Base-by-base conservation (phyloP, 2,888 invertebrate species). In the Iphiclides podalirius region DNA sequence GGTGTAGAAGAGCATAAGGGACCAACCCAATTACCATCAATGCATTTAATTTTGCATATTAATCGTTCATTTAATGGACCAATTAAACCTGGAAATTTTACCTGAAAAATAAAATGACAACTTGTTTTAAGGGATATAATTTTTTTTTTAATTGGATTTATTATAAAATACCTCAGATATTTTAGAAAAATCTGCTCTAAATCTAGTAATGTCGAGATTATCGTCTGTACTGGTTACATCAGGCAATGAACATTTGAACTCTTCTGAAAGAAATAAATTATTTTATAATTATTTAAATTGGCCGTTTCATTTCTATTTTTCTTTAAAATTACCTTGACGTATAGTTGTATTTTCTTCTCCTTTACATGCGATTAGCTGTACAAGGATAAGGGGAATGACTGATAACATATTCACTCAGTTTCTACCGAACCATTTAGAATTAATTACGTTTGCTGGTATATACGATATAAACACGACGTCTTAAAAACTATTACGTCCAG, bases 11-110 rank as follows among this genome's bases (percentile, higher is more conserved):
- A 93, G 74, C 95, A 95, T 13, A 95, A 84, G 0, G 95, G 95
- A 1, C 95, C 95, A 34, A 95, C 94, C 95, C 95, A 95, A 72
- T 94, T 93, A 37, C 95, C 95, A 68, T 93, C 94, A 52, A 95
- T 92, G 70, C 95, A 95, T 75, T 95, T 95, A 58, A 95, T 94
- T 79, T 95, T 95, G 79, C 95, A 95, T 47, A 94, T 90, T 16
- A 94, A 87, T 48, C 92, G 89, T 70, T 94, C 94, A 55, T 93
- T 93, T 52, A 93, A 79, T 1, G 94, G 93, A 8, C 94, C 94
- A 55, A 95, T 92, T 56, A 94, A 90, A 12, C 94, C 94, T n/a
- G 93, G 92, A 75, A 95, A 95, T 72, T 92, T 92, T 1, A 93
- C 93, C 88, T 93, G 56, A 23, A 68, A 26, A 9, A 14, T 17